phyloP scores from a whole-genome alignment of 1,140 invertebrate species.

The Zaprionus gabonicus region DNA sequence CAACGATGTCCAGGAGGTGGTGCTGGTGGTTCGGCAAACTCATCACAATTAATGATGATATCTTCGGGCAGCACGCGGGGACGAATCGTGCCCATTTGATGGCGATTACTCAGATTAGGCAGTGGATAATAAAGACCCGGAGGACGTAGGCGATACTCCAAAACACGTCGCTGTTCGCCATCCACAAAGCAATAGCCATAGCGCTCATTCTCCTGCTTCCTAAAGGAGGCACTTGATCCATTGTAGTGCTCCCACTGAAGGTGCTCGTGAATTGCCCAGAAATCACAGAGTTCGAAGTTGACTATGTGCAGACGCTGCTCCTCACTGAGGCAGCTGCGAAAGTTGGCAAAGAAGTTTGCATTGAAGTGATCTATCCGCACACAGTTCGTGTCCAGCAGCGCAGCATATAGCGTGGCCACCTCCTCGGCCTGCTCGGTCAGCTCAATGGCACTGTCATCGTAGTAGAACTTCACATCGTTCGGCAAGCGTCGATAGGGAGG shows the following conservation, averaged over 20 bases:
- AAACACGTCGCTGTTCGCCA: neutral
- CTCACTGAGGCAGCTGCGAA: conserved; percentile 2
- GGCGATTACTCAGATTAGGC: neutral
- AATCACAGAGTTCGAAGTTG: conserved; percentile 17
- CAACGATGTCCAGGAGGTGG: conserved; percentile 21
- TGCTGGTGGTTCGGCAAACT: neutral
- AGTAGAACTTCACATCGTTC: conserved; percentile 14
- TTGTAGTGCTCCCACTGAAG: neutral
- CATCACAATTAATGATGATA: conserved; percentile 16
- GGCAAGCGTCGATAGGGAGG: conserved; percentile 9
- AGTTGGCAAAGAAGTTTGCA: conserved; percentile 20
- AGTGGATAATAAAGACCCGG: conserved; percentile 6
- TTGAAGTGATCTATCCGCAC: neutral
- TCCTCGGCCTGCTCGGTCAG: conserved; percentile 33
- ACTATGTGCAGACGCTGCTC: conserved; percentile 12
- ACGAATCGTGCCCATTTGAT: conserved; percentile 15
- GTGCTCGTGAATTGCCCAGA: neutral
- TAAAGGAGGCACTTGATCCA: neutral
- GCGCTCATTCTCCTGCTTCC: neutral
- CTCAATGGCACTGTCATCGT: neutral
- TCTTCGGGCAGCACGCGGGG: conserved; percentile 29
- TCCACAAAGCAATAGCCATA: conserved; percentile 15
- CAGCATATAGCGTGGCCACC: conserved; percentile 33
- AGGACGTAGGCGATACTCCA: neutral
- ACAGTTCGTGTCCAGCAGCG: neutral